Evolutionary conservation across 2,797 vertebrate species (phyloP).

Genomic region (Anabacerthia variegaticeps): DNA sequence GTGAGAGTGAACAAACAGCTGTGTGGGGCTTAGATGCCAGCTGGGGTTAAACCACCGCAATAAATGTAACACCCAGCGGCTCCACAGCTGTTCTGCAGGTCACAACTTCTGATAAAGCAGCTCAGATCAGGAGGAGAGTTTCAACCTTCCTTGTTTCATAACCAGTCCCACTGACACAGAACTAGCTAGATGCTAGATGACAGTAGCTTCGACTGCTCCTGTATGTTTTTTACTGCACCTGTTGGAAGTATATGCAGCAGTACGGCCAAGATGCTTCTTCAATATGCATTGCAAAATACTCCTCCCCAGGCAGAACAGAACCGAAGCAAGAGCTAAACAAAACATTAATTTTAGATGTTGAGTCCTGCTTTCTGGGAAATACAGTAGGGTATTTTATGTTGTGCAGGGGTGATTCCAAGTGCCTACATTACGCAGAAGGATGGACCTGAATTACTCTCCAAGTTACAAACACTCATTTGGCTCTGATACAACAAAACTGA

Average conservation of each 20-base stretch:
- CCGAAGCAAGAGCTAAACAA: not conserved
- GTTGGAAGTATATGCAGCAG: not conserved
- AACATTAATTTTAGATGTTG: not conserved
- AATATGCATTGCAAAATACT: not conserved
- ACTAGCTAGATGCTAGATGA: not conserved
- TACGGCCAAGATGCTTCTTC: not conserved
- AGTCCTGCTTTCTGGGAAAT: not conserved
- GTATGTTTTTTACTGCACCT: not conserved
- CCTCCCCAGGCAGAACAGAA: not conserved
- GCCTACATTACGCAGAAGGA: not conserved
- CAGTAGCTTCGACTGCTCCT: not conserved
- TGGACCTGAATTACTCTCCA: fast-evolving
- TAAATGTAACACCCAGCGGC: not conserved
- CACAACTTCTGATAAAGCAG: not conserved
- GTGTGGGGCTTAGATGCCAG: not conserved
- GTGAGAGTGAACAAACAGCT: not conserved
- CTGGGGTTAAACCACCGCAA: not conserved
- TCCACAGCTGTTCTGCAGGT: not conserved
- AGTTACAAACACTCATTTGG: not conserved
- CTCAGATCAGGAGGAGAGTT: not conserved
- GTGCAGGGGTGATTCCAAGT: not conserved
- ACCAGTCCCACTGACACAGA: not conserved
- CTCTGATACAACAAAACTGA: not conserved
- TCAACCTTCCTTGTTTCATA: not conserved
- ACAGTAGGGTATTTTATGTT: fast-evolving